Conservation (phyloP, 1,140 invertebrate species). For the Frieseomelitta varia region DNA sequence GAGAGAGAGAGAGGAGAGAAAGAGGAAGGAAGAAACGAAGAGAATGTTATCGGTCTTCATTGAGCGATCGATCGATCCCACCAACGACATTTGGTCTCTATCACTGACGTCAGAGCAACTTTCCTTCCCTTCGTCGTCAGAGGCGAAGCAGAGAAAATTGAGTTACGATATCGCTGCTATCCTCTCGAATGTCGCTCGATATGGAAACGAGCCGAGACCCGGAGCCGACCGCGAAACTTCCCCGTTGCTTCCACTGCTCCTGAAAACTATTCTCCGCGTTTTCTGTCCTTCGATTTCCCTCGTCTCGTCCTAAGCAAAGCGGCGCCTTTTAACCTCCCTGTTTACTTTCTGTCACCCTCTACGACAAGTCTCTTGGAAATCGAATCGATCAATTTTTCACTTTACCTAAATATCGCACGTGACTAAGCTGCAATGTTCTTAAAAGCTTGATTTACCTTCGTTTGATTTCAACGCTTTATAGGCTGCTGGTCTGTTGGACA, state of each 20-base stretch:
- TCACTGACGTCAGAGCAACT: constrained; percentile 30
- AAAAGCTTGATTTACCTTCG: too few species aligned
- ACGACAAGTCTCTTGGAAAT: too few species aligned
- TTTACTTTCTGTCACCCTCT: background rate
- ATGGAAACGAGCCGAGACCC: constrained; percentile 62
- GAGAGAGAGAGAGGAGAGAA: background rate
- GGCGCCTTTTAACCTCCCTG: background rate
- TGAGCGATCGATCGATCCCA: constrained; percentile 41
- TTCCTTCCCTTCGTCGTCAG: constrained; percentile 32
- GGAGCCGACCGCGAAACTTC: constrained; percentile 45
- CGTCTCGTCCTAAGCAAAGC: background rate
- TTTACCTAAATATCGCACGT: too few species aligned
- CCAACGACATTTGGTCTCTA: constrained; percentile 44
- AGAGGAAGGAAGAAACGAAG: background rate
- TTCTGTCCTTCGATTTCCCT: background rate
- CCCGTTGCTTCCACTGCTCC: background rate
- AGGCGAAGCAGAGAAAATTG: constrained; percentile 54
- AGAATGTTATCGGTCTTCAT: constrained; percentile 57
- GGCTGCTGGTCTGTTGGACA: too few species aligned
- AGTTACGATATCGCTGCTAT: constrained; percentile 61
- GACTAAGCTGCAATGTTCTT: too few species aligned
- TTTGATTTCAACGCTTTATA: too few species aligned
- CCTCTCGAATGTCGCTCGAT: constrained; percentile 60
- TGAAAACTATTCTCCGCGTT: background rate
- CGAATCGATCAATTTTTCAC: too few species aligned